These are phyloP conservation scores for Cnemophilus loriae DNA, from an alignment of 2,113 vertebrate species.

Conservation along the genomic window DNA sequence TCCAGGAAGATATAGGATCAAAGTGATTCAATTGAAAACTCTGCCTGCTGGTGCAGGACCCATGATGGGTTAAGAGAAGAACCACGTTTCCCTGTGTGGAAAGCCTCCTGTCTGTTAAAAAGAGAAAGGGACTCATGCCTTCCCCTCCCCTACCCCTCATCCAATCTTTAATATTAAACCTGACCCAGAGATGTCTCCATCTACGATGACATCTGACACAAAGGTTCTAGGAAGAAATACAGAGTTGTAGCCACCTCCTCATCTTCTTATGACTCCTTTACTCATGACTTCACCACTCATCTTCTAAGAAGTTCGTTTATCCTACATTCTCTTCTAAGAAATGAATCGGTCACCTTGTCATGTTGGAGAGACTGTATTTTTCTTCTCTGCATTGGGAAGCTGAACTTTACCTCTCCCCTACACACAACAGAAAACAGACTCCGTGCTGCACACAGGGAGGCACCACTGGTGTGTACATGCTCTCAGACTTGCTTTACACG, in stretches of 20 bases:
- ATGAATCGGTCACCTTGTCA: neutral
- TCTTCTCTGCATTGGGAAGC: neutral
- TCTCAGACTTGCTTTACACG: neutral
- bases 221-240: neutral
- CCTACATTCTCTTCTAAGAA: neutral
- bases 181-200: neutral
- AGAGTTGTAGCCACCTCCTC: neutral
- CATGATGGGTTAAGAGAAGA: neutral
- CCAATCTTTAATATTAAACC: neutral
- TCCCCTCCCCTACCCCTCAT: accelerated
- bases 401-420: neutral
- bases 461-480: neutral
- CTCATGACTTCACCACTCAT: neutral
- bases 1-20: neutral
- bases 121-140: neutral
- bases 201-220: neutral
- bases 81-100: neutral
- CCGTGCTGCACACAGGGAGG: neutral
- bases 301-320: neutral
- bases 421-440: neutral
- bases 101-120: neutral
- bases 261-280: neutral
- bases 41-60: neutral
- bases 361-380: neutral
- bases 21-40: neutral